Conservation (phyloP, 2,888 invertebrate species). For the Heliconius hortense region DNA sequence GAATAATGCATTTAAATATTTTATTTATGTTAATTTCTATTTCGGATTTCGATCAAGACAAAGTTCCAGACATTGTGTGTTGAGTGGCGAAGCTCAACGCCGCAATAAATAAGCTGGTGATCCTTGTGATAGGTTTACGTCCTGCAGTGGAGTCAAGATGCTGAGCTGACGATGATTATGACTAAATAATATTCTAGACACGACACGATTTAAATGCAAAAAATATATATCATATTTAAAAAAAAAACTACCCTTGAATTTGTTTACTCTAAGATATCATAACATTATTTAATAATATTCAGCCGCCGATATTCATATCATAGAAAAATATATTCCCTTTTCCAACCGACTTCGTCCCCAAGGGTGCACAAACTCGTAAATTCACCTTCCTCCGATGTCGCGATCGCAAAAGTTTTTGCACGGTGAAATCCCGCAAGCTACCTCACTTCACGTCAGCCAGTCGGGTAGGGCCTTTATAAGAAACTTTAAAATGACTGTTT, state of each 20-base stretch:
- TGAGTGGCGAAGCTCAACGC: no score
- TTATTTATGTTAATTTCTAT: background rate
- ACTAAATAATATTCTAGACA: no score
- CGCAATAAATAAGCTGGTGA: no score
- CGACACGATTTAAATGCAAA: no score
- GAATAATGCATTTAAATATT: background rate
- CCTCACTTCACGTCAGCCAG: slow-evolving; percentile 45
- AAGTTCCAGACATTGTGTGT: no score
- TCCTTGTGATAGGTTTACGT: no score
- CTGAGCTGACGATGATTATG: no score
- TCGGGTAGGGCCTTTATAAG: slow-evolving; percentile 46
- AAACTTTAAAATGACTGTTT: slow-evolving; percentile 45
- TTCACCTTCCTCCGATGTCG: slow-evolving; percentile 62
- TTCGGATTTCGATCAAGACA: background rate
- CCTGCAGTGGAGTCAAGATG: no score
- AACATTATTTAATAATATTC: slow-evolving; percentile 9
- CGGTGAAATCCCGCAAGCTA: slow-evolving; percentile 42
- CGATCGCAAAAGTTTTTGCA: slow-evolving; percentile 55
- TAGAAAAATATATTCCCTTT: slow-evolving; percentile 46
- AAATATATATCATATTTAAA: no score
- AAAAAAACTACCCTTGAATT: background rate
- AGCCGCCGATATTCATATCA: slow-evolving; percentile 37
- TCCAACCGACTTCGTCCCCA: slow-evolving; percentile 49
- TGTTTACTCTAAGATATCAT: background rate
- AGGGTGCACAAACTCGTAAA: slow-evolving; percentile 54